These are phyloP conservation scores for Rhinolophus sinicus DNA, from an alignment of 2,113 vertebrate genomes.

Conservation along the genomic window DNA sequence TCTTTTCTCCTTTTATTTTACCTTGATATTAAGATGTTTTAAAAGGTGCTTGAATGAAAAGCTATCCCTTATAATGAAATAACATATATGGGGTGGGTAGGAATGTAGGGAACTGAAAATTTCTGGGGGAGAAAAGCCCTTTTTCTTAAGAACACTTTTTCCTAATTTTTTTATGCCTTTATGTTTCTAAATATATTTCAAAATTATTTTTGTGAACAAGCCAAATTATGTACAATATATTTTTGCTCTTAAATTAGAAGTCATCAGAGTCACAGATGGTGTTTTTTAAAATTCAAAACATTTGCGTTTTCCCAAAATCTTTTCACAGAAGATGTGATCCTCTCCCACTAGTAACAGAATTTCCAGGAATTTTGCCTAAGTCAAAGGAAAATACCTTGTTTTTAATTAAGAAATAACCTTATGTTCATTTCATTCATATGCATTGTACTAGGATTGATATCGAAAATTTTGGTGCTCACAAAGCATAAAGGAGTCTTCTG, in stretches of 20 bases:
- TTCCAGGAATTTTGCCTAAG: not conserved
- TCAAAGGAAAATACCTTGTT: not conserved
- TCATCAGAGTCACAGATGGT: not conserved
- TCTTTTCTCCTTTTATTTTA: not conserved
- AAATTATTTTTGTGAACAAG: constrained; percentile 31
- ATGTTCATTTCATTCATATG: constrained; percentile 13
- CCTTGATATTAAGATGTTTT: not conserved
- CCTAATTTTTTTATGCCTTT: not conserved
- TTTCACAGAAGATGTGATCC: not conserved
- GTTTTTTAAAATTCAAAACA: not conserved
- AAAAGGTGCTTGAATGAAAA: not conserved
- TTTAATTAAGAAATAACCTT: constrained; percentile 36
- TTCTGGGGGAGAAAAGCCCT: not conserved
- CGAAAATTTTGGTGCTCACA: constrained; percentile 14
- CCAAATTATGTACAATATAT: not conserved
- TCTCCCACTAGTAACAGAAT: not conserved
- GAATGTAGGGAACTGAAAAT: not conserved
- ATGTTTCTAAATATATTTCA: not conserved
- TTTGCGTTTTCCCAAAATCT: not conserved
- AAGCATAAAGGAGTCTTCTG: not conserved
- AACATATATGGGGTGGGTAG: not conserved
- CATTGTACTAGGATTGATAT: not conserved
- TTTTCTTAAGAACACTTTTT: not conserved
- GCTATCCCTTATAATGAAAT: not conserved
- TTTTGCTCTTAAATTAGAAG: constrained; percentile 40